These are phyloP conservation scores for Hyaena hyaena DNA, from an alignment of 2,113 vertebrate genomes.

Conservation along the genomic window DNA sequence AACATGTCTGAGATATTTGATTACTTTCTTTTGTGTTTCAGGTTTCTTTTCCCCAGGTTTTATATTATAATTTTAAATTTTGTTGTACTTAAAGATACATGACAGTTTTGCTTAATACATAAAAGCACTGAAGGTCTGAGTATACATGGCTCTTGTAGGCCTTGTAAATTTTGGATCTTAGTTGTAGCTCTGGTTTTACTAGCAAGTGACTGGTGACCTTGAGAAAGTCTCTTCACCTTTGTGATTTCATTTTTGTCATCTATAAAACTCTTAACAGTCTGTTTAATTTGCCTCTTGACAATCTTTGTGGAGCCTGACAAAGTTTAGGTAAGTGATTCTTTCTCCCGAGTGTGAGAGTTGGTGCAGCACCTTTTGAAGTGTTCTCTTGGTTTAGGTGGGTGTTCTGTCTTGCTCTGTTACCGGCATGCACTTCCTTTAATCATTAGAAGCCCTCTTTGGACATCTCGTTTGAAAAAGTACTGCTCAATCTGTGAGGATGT, in stretches of 20 bases:
- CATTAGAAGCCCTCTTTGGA: background rate
- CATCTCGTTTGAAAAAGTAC: background rate
- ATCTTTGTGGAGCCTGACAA: background rate
- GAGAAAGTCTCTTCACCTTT: constrained; percentile 4
- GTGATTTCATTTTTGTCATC: background rate
- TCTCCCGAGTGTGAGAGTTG: background rate
- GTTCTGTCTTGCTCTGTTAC: background rate
- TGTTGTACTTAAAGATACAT: background rate
- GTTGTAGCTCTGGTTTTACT: constrained; percentile 33
- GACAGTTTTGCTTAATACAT: background rate
- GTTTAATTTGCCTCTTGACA: constrained; percentile 44
- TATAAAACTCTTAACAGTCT: constrained; percentile 5
- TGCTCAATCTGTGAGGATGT: background rate
- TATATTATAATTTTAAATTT: constrained; percentile 31
- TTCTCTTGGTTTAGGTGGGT: background rate
- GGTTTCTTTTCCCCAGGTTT: background rate
- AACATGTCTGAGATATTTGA: background rate
- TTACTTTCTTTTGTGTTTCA: constrained; percentile 45
- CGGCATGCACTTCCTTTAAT: background rate
- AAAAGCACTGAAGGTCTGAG: background rate
- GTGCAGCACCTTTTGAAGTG: background rate
- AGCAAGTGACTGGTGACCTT: background rate
- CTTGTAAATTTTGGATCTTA: constrained; percentile 10
- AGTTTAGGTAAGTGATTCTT: background rate
- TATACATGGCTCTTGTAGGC: background rate